phyloP scores from a whole-genome alignment of 2,113 vertebrate species.

The Phrynocephalus versicolor region DNA sequence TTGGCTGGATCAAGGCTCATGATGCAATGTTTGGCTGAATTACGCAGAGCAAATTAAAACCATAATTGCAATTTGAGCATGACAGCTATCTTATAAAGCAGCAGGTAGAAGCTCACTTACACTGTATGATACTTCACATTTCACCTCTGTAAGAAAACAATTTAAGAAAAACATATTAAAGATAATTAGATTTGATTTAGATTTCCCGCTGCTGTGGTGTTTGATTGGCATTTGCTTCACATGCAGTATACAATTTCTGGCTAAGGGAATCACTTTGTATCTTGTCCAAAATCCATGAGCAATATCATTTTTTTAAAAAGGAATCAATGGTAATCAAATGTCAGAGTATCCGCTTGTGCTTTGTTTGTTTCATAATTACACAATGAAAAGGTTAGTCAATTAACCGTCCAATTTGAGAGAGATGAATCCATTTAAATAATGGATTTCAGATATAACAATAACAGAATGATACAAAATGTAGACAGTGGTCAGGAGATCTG shows the following conservation, averaged over 20 bases:
- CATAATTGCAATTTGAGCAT: not conserved
- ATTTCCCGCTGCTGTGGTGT: constrained; percentile 9
- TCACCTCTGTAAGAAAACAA: constrained; percentile 23
- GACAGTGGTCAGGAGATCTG: not conserved
- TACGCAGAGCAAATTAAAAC: constrained; percentile 14
- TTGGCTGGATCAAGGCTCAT: constrained; percentile 6
- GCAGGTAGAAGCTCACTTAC: constrained; percentile 37
- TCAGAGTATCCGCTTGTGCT: not conserved
- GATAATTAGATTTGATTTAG: constrained; percentile 26
- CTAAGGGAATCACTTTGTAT: constrained; percentile 24
- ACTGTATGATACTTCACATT: constrained; percentile 4
- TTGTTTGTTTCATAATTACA: not conserved
- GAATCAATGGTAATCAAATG: not conserved
- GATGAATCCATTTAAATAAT: not conserved
- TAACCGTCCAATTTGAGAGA: not conserved
- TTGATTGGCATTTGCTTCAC: constrained; percentile 4
- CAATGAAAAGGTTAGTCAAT: not conserved
- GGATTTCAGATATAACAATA: not conserved
- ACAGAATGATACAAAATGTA: not conserved
- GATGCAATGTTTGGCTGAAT: constrained; percentile 28
- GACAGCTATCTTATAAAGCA: constrained; percentile 33
- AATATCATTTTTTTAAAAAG: not conserved
- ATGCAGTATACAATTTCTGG: constrained; percentile 10
- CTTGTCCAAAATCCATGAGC: constrained; percentile 11
- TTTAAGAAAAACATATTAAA: constrained; percentile 19